Conservation (phyloP, 2,888 invertebrate species). For the Hipparchia sbordonii region DNA sequence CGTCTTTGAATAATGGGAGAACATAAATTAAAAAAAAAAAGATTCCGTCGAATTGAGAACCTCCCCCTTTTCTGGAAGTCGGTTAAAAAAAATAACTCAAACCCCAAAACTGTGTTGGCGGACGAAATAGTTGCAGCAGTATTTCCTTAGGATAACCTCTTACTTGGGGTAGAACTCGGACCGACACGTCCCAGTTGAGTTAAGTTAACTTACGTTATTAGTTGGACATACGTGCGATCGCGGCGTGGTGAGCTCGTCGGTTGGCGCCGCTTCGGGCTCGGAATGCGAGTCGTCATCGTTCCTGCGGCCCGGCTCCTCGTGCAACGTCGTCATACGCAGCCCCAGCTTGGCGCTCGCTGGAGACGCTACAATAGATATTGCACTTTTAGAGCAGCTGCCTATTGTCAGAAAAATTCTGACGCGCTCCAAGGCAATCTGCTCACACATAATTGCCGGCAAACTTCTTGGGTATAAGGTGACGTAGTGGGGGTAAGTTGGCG, state of each 20-base stretch:
- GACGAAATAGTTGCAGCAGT: too few species aligned
- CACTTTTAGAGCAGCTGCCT: not conserved
- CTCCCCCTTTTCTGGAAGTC: too few species aligned
- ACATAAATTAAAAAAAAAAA: too few species aligned
- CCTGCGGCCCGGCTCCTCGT: slow-evolving; percentile 89
- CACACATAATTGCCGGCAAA: too few species aligned
- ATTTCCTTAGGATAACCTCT: not conserved
- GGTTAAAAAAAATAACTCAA: too few species aligned
- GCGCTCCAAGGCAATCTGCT: too few species aligned
- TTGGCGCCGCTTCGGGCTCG: slow-evolving; percentile 72
- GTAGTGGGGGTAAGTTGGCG: too few species aligned
- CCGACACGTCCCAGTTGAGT: not conserved
- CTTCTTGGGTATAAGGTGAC: too few species aligned
- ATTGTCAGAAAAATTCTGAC: too few species aligned
- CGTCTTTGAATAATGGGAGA: too few species aligned
- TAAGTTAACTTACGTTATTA: slow-evolving; percentile 1
- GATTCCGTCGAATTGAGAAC: too few species aligned
- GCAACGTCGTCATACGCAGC: slow-evolving; percentile 94
- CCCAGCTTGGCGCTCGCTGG: slow-evolving; percentile 93
- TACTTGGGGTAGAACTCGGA: not conserved
- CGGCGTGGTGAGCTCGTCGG: slow-evolving; percentile 68
- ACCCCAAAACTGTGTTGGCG: too few species aligned
- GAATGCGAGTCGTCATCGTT: slow-evolving; percentile 79
- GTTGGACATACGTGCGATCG: slow-evolving; percentile 61
- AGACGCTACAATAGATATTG: slow-evolving; percentile 83